Evolutionary conservation across 2,888 invertebrate species (phyloP).

Genomic region (Drosophila pseudotalamancana): DNA sequence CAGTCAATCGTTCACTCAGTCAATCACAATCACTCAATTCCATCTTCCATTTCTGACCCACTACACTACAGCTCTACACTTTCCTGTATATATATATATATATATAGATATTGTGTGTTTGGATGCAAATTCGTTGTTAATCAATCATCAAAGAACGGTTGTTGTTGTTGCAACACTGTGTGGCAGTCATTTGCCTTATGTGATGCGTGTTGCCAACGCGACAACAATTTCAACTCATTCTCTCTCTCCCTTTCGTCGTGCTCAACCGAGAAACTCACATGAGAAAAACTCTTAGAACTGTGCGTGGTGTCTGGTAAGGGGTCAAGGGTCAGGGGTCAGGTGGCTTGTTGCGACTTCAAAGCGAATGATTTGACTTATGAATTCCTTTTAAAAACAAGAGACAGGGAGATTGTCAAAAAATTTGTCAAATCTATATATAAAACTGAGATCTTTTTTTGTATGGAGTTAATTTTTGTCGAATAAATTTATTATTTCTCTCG

Average conservation of each 20-base stretch:
- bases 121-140: conserved; percentile 46
- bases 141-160: conserved; percentile 43
- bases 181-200: conserved; percentile 52
- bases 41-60: conserved; percentile 24
- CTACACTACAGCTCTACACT: conserved; percentile 7
- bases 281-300: conserved; percentile 35
- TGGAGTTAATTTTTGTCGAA: too few species aligned
- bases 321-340: conserved; percentile 15
- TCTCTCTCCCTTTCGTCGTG: neutral
- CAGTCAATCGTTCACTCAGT: neutral
- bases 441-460: too few species aligned
- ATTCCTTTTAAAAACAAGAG: too few species aligned
- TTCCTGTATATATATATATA: neutral
- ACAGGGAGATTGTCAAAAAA: too few species aligned
- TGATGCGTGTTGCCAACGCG: conserved; percentile 26
- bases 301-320: conserved; percentile 1
- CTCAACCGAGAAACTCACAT: conserved; percentile 34
- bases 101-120: conserved; percentile 12
- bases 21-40: conserved; percentile 9
- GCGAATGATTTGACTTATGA: conserved; percentile 44
- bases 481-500: too few species aligned
- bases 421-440: too few species aligned
- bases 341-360: conserved; percentile 40
- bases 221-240: neutral
- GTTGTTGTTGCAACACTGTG: conserved; percentile 32